Conservation (phyloP, 2,888 invertebrate genomes). For the Erebia ligea region DNA sequence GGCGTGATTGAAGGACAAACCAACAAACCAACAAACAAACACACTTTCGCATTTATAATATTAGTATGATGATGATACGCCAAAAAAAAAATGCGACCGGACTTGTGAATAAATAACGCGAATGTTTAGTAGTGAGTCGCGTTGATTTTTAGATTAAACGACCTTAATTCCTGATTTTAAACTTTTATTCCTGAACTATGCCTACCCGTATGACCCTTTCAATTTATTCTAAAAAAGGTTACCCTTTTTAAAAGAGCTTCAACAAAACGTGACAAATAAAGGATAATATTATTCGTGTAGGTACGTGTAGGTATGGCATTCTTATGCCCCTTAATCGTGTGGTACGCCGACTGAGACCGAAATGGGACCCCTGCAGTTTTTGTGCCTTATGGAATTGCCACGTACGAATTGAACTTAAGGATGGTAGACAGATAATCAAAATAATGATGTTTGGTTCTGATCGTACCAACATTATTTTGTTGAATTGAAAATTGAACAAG, state of each 20-base stretch:
- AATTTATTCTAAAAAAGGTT: background rate
- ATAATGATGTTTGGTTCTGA: conserved; percentile 26
- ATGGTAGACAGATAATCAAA: conserved; percentile 27
- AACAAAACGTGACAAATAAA: conserved; percentile 17
- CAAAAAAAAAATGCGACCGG: too few relatives aligned
- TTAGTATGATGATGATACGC: too few relatives aligned
- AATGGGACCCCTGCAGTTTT: conserved; percentile 25
- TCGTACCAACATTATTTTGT: background rate
- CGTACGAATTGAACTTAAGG: conserved; percentile 29
- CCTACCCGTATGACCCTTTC: background rate
- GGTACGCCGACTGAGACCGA: conserved; percentile 9
- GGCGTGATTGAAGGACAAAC: too few relatives aligned
- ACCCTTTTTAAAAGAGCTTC: conserved; percentile 9
- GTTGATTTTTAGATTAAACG: too few relatives aligned
- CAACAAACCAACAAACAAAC: too few relatives aligned
- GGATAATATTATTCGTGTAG: conserved; percentile 18
- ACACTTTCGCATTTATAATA: too few relatives aligned
- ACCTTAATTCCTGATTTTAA: too few relatives aligned
- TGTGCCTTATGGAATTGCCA: conserved; percentile 23
- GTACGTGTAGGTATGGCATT: conserved; percentile 8
- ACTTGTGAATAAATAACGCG: too few relatives aligned
- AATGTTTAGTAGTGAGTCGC: too few relatives aligned
- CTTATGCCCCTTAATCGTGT: conserved; percentile 13
- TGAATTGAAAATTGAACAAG: background rate
- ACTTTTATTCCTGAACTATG: background rate